Percentiles rank a stretch among this genome's conserved stretches.
Conservation (phyloP, 2,888 invertebrate genomes). For the Hemaris fuciformis region DNA sequence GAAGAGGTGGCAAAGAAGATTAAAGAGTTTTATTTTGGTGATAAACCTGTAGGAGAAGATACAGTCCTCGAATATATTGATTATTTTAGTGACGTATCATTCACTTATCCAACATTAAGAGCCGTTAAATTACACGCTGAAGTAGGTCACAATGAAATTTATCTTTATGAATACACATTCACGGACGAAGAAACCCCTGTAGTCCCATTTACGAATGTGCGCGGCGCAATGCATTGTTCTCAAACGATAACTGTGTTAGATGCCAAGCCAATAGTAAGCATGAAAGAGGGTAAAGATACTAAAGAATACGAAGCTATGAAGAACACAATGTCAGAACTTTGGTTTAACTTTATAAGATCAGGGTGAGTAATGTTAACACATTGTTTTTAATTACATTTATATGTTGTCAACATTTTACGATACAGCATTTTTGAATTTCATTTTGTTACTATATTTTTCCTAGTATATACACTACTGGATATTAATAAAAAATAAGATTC, state of each 20-base stretch:
- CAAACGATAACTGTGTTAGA: conserved; percentile 38
- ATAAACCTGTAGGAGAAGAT: conserved; percentile 32
- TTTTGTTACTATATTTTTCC: too few relatives aligned
- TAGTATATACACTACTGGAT: too few relatives aligned
- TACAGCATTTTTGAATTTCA: too few relatives aligned
- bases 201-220: conserved; percentile 34
- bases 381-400: background rate
- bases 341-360: conserved; percentile 46
- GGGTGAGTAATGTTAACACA: conserved; percentile 35
- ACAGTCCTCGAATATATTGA: conserved; percentile 43
- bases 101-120: conserved; percentile 37
- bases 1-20: conserved; percentile 37
- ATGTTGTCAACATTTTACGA: too few relatives aligned
- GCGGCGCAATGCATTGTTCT: conserved; percentile 42
- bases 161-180: conserved; percentile 51
- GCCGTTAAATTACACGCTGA: conserved; percentile 38
- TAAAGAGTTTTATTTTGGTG: conserved; percentile 50
- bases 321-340: conserved; percentile 37
- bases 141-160: conserved; percentile 46
- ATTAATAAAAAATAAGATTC: too few relatives aligned
- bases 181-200: conserved; percentile 32
- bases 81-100: conserved; percentile 56
- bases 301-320: conserved; percentile 35
- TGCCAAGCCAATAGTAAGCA: conserved; percentile 17
- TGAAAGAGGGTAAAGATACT: background rate